These are phyloP conservation scores for Todus mexicanus DNA, from an alignment of 2,797 vertebrate species.

Conservation along the genomic window DNA sequence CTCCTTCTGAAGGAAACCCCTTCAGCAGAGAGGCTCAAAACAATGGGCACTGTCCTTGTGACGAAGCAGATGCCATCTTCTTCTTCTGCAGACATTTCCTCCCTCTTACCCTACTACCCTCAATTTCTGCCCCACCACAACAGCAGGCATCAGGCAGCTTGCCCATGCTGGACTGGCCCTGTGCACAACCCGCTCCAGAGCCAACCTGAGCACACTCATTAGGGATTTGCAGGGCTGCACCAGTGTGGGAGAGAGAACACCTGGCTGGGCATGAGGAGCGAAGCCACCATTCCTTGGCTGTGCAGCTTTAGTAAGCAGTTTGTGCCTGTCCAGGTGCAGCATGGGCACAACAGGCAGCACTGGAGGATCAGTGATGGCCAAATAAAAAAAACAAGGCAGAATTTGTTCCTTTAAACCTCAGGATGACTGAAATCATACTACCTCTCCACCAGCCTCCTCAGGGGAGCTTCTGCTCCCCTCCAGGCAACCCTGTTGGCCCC, in stretches of 20 bases:
- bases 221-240: fast-evolving
- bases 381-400: neutral
- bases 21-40: neutral
- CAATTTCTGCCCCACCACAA: fast-evolving
- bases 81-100: neutral
- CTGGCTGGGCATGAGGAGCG: fast-evolving
- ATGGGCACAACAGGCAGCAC: fast-evolving
- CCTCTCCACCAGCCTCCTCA: fast-evolving
- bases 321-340: neutral
- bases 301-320: neutral
- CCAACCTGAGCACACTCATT: neutral
- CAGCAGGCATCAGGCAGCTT: neutral
- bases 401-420: neutral
- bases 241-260: neutral
- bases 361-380: neutral
- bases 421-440: neutral
- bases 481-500: neutral
- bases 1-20: neutral
- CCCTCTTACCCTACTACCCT: neutral
- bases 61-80: neutral
- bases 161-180: neutral
- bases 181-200: neutral
- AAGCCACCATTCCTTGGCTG: neutral
- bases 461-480: neutral
- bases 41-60: fast-evolving